phyloP scores from a whole-genome alignment of 2,113 vertebrate species.

The Nothocercus julius region DNA sequence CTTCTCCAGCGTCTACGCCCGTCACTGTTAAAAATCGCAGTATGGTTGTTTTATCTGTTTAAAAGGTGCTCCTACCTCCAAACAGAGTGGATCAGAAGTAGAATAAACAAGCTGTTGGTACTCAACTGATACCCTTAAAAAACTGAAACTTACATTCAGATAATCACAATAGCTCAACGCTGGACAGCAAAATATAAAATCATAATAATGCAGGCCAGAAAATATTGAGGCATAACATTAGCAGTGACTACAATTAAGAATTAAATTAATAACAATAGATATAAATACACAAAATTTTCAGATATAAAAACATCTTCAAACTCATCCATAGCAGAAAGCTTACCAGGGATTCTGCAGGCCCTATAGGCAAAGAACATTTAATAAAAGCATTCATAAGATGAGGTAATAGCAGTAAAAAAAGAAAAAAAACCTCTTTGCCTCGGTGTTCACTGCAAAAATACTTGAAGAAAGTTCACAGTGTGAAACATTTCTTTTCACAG shows the following conservation, averaged over 20 bases:
- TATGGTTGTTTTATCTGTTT: not conserved
- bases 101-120: not conserved
- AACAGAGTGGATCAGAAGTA: not conserved
- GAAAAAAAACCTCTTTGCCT: not conserved
- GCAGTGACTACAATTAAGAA: not conserved
- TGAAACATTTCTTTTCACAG: not conserved
- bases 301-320: not conserved
- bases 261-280: not conserved
- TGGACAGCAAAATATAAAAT: not conserved
- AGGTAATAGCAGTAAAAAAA: not conserved
- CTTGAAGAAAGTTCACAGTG: not conserved
- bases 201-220: not conserved
- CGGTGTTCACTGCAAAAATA: not conserved
- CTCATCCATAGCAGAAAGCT: not conserved
- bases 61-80: not conserved
- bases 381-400: not conserved
- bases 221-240: not conserved
- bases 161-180: not conserved
- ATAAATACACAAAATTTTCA: not conserved
- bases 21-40: not conserved
- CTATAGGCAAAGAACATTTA: not conserved
- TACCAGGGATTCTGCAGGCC: not conserved
- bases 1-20: not conserved
- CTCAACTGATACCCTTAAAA: not conserved
- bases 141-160: not conserved